Base-by-base conservation (phyloP, 2,888 invertebrate species). In the Lithophane leautieri region DNA sequence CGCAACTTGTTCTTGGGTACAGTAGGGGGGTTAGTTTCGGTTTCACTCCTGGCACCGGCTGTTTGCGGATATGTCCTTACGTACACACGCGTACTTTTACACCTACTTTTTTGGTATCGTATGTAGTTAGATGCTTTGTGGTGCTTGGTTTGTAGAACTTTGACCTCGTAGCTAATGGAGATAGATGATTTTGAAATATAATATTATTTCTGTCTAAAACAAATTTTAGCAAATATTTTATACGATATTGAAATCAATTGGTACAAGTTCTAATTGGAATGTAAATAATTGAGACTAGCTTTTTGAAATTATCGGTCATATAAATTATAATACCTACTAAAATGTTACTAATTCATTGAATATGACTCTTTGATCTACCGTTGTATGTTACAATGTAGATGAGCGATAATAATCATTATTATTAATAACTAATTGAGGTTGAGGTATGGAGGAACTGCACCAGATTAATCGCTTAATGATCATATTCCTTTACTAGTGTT, bases 401-500 rank as follows among this genome's bases (percentile, higher is more conserved):
- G 11, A 62, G 28, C 28, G 34, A 68, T 42, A 50, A 52, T 69
- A 71, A 81, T 56, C 14, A 61, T 61, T 14, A 78, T 58, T 70
- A 62, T 62, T 22, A 62, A 47, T 70, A 78, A 85, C 74, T 40
- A 80, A 63, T 67, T 61, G 34, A 76, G 78, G 77, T 70, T 67
- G 81, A 78, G 82, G 82, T 82, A 72, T 60, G 62, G 54, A 73
- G 14, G 42, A 68, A 74, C 28, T 73, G 73, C 74, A 71, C 78
- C 74, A 73, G 62, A 86, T 77, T 84, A 82, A 88, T 77, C 79
- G 89, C 88, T 81, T 85, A 25, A 70, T 76, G 54, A 91, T 94
- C 95, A 95, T 95, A 95, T 96, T 95, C 95, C 96, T 95, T 96
- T 96, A 95, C 95, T 95, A 95, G 94, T 92, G 61, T 65, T 63